Percentiles rank a stretch among this genome's conserved stretches.
Evolutionary conservation across 1,140 invertebrate genomes (phyloP).

Genomic region (Brevipalpus yothersi): DNA sequence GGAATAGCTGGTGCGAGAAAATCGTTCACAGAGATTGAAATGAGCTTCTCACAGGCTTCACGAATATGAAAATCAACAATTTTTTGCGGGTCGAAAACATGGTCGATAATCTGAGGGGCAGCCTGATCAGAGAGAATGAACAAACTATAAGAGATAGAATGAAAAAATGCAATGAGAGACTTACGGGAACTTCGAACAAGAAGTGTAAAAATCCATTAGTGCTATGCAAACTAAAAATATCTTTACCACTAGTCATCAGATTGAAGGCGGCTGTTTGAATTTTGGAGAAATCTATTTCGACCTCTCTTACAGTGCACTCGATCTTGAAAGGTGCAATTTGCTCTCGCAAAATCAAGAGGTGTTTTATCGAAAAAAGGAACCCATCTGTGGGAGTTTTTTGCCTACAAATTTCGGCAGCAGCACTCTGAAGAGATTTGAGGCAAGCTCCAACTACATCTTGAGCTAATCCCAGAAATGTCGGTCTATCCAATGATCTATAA

Average conservation of each 20-base stretch:
- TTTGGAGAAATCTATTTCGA: conserved; percentile 59
- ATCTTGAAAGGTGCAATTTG: conserved; percentile 97
- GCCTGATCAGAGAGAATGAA: neutral
- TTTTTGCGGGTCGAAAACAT: conserved; percentile 72
- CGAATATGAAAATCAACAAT: conserved; percentile 81
- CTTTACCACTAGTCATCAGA: conserved; percentile 54
- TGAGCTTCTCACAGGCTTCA: conserved; percentile 66
- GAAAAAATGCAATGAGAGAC: conserved; percentile 16
- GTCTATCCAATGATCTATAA: conserved; percentile 76
- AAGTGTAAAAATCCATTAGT: conserved; percentile 83
- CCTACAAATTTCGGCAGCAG: conserved; percentile 30
- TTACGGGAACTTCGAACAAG: conserved; percentile 25
- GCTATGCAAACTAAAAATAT: conserved; percentile 58
- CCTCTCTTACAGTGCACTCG: conserved; percentile 77
- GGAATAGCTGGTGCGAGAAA: neutral
- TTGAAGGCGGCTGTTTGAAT: conserved; percentile 52
- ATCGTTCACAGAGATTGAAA: conserved; percentile 19
- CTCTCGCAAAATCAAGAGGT: conserved; percentile 80
- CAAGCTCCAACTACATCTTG: conserved; percentile 80
- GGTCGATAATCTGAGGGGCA: conserved; percentile 74
- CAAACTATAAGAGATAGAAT: conserved; percentile 1
- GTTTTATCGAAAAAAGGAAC: conserved; percentile 88
- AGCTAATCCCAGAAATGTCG: conserved; percentile 84
- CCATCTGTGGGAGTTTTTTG: conserved; percentile 45
- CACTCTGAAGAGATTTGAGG: conserved; percentile 60